These are phyloP conservation scores for Saccostrea echinata DNA, from an alignment of 1,140 invertebrate species.

Conservation along the genomic window DNA sequence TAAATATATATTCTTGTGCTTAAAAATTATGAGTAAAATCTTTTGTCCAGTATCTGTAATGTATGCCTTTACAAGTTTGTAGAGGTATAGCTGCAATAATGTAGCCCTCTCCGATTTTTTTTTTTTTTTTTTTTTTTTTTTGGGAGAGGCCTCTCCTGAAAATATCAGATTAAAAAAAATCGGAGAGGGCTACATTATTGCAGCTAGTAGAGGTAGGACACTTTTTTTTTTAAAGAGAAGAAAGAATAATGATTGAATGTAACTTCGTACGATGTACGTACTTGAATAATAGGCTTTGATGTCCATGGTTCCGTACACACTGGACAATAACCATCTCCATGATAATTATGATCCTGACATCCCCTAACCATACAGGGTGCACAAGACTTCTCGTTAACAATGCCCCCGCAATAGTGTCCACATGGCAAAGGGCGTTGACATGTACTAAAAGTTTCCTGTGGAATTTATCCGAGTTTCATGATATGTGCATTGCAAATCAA, in stretches of 20 bases:
- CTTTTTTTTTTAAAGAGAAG: too few relatives aligned
- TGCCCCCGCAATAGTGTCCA: slow-evolving; percentile 95
- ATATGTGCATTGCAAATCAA: background rate
- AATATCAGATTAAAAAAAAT: too few relatives aligned
- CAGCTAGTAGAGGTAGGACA: too few relatives aligned
- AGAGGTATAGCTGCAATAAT: too few relatives aligned
- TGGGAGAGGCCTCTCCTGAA: too few relatives aligned
- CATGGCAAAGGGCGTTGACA: slow-evolving; percentile 91
- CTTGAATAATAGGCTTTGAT: background rate
- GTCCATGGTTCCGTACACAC: background rate
- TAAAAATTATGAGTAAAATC: too few relatives aligned
- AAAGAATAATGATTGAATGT: too few relatives aligned
- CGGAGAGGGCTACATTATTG: too few relatives aligned
- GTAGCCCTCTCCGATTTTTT: too few relatives aligned
- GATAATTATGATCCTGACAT: background rate
- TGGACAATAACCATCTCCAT: background rate
- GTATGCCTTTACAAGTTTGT: too few relatives aligned
- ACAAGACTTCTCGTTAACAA: slow-evolving; percentile 90
- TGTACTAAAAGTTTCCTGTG: slow-evolving; percentile 82
- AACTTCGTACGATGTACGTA: background rate
- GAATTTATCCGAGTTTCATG: background rate
- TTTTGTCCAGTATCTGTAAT: background rate
- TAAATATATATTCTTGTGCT: too few relatives aligned
- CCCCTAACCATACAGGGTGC: slow-evolving; percentile 87
- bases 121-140: too few relatives aligned